Conservation (phyloP, 2,113 vertebrate genomes). For the Pedetes capensis region DNA sequence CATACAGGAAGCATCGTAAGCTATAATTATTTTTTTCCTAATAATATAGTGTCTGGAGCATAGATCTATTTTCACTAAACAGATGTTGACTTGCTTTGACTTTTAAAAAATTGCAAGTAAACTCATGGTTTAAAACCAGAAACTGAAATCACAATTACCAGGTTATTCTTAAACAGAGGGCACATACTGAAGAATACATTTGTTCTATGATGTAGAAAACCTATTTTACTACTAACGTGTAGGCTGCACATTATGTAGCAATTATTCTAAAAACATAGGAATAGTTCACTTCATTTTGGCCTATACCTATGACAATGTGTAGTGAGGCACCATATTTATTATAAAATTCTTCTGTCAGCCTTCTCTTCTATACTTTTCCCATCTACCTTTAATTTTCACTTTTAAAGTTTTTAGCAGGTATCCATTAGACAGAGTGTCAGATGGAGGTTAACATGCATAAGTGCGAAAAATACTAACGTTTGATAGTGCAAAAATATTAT, state of each 20-base stretch:
- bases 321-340: not conserved
- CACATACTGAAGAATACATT: not conserved
- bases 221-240: not conserved
- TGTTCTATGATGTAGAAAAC: not conserved
- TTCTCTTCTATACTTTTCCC: not conserved
- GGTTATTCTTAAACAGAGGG: not conserved
- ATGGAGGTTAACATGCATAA: not conserved
- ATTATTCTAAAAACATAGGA: not conserved
- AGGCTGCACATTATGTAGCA: not conserved
- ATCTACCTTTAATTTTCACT: not conserved
- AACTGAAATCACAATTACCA: not conserved
- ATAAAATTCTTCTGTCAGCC: not conserved
- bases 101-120: constrained; percentile 8
- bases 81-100: not conserved
- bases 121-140: not conserved
- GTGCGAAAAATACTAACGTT: not conserved
- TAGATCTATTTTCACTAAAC: not conserved
- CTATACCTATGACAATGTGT: not conserved
- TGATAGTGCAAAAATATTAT: not conserved
- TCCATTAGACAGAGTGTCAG: not conserved
- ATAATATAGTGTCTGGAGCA: not conserved
- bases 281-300: not conserved
- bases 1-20: not conserved
- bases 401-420: constrained; percentile 1
- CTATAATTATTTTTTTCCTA: not conserved